phyloP scores from a whole-genome alignment of 1,140 invertebrate species.

The Hirudo medicinalis region DNA sequence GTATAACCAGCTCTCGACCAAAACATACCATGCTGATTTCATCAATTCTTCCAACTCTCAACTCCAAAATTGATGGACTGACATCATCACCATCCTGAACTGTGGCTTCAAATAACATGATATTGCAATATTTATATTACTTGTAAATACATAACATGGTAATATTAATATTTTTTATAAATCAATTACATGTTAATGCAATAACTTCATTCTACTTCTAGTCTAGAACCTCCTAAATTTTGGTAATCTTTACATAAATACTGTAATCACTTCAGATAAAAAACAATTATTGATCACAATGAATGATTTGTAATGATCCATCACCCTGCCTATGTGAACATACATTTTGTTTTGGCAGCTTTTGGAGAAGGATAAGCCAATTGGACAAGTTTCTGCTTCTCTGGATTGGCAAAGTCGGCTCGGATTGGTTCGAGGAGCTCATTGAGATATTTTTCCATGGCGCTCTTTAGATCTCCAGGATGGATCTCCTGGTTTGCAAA shows the following conservation, averaged over 20 bases:
- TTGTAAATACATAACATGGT: too few species aligned
- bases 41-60: constrained; percentile 55
- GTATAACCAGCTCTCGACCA: not conserved
- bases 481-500: constrained; percentile 56
- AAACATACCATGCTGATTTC: constrained; percentile 51
- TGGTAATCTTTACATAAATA: too few species aligned
- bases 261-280: too few species aligned
- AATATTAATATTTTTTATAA: too few species aligned
- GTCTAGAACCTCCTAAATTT: too few species aligned
- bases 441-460: constrained; percentile 73
- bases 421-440: constrained; percentile 74
- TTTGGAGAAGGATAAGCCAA: constrained; percentile 66
- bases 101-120: not conserved
- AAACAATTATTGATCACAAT: too few species aligned
- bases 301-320: too few species aligned
- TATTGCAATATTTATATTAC: too few species aligned
- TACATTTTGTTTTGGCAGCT: too few species aligned
- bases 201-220: too few species aligned
- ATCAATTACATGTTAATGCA: too few species aligned
- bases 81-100: constrained; percentile 12
- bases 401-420: constrained; percentile 63
- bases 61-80: constrained; percentile 7
- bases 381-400: constrained; percentile 54
- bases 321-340: too few species aligned
- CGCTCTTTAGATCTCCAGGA: constrained; percentile 79